Percentiles rank a stretch among this genome's conserved stretches.
Evolutionary conservation across 2,113 vertebrate species (phyloP).

Genomic region (Archilochus colubris): DNA sequence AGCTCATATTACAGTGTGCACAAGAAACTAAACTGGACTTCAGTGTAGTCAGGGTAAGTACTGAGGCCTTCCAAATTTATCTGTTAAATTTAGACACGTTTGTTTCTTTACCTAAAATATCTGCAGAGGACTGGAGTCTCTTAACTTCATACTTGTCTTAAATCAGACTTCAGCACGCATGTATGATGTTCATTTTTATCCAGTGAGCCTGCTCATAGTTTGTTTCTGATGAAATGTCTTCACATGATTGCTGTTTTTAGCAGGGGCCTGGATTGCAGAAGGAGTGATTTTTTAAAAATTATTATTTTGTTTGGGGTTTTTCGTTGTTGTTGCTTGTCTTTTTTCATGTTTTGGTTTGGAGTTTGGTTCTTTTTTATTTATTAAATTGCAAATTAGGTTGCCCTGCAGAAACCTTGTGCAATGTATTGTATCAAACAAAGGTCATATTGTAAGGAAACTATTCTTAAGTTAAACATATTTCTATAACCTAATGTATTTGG

Average conservation of each 20-base stretch:
- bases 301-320: neutral
- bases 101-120: slow-evolving; percentile 46
- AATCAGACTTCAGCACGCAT: slow-evolving; percentile 1
- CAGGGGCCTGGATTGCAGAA: neutral
- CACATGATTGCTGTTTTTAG: slow-evolving; percentile 13
- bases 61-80: slow-evolving; percentile 63
- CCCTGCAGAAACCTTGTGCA: neutral
- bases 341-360: neutral
- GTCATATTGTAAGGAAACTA: neutral
- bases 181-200: slow-evolving; percentile 32
- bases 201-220: neutral
- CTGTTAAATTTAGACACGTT: slow-evolving; percentile 47
- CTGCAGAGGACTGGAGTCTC: slow-evolving; percentile 18
- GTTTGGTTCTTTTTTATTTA: neutral
- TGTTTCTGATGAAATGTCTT: slow-evolving; percentile 24
- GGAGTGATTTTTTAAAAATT: neutral
- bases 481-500: neutral
- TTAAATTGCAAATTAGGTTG: neutral
- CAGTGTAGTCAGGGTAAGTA: slow-evolving; percentile 97
- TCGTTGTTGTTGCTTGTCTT: neutral
- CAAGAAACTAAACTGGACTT: slow-evolving; percentile 99
- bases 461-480: neutral
- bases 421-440: neutral
- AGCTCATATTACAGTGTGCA: slow-evolving; percentile 98
- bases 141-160: slow-evolving; percentile 10